Conservation (phyloP, 2,113 vertebrate species). For the Equus przewalskii region DNA sequence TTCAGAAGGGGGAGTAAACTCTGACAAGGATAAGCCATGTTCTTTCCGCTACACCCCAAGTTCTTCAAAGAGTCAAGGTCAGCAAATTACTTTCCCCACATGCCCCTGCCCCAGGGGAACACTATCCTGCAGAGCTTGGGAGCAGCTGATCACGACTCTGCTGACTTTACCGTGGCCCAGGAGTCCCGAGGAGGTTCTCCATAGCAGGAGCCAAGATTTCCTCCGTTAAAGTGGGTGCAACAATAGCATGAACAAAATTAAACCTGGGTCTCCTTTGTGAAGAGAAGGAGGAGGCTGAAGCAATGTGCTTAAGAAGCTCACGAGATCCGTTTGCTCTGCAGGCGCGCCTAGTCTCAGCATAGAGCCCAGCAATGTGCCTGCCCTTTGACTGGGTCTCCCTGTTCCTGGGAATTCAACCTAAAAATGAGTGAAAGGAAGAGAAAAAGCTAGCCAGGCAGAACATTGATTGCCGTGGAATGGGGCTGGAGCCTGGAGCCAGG, state of each 20-base stretch:
- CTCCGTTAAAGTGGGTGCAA: background rate
- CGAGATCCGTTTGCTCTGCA: background rate
- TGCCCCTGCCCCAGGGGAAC: background rate
- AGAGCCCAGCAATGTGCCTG: background rate
- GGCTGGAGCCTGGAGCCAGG: background rate
- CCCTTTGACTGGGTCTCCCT: background rate
- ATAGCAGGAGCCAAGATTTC: background rate
- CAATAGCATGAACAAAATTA: background rate
- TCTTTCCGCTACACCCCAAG: background rate
- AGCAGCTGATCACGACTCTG: background rate
- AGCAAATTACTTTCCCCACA: background rate
- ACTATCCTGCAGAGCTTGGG: background rate
- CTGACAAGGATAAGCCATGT: background rate
- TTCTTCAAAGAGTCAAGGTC: conserved; percentile 11
- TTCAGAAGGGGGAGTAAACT: background rate
- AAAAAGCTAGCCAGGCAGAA: background rate
- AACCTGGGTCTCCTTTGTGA: background rate
- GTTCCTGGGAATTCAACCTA: background rate
- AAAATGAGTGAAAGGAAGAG: background rate
- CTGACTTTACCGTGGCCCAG: background rate
- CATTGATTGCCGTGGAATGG: background rate
- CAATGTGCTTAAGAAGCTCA: background rate
- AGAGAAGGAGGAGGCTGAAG: background rate
- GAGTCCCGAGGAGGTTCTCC: background rate
- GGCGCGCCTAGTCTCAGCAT: background rate